phyloP scores from a whole-genome alignment of 2,797 vertebrate species.

The Peromyscus melanophrys region DNA sequence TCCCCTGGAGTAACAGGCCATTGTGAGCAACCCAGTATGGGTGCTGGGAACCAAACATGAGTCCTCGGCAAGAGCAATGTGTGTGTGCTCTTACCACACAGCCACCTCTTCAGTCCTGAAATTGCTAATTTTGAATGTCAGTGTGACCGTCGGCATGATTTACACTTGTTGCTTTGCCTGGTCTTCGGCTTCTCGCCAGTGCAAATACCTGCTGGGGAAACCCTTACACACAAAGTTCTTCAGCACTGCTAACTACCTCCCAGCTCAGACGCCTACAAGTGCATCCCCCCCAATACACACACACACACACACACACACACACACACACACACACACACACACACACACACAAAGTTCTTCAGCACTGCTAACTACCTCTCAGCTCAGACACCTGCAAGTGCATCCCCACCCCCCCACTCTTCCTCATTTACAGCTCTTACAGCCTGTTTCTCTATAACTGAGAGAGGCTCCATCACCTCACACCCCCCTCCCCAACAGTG shows the following conservation, averaged over 20 bases:
- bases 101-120: background rate
- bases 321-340: too few relatives aligned
- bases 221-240: too few relatives aligned
- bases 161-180: background rate
- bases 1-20: background rate
- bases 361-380: conserved; percentile 13
- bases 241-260: too few relatives aligned
- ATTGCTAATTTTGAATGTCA: conserved; percentile 19
- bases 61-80: background rate
- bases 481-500: background rate
- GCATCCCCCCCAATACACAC: too few relatives aligned
- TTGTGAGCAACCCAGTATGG: background rate
- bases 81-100: background rate
- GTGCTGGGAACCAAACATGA: background rate
- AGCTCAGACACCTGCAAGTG: background rate
- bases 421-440: conserved; percentile 12
- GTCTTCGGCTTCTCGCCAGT: background rate
- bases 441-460: background rate
- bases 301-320: too few relatives aligned
- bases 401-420: background rate
- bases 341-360: background rate
- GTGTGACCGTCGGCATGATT: background rate
- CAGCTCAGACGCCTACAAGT: too few relatives aligned
- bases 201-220: conserved; percentile 1
- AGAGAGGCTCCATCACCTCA: background rate